A percentile compares a stretch with the other conserved stretches of the same genome.
These are phyloP conservation scores for Diaphora mendica DNA, from an alignment of 2,888 invertebrate species.

Conservation along the genomic window DNA sequence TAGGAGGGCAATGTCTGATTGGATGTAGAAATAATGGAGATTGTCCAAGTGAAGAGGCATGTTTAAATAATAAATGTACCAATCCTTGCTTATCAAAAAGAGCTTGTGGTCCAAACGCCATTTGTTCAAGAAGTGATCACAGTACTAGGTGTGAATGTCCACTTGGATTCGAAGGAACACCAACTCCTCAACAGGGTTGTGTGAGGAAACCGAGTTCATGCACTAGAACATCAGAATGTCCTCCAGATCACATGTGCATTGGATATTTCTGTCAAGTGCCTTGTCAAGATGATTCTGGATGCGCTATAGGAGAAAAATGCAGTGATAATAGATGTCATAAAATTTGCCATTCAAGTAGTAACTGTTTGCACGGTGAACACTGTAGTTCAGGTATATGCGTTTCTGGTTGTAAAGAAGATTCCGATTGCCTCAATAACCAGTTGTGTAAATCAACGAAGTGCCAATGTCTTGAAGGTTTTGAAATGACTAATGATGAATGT, in stretches of 20 bases:
- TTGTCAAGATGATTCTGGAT: slow-evolving; percentile 90
- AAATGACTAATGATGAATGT: slow-evolving; percentile 91
- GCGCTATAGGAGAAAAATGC: slow-evolving; percentile 95
- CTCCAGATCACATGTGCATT: slow-evolving; percentile 91
- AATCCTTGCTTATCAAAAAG: slow-evolving; percentile 92
- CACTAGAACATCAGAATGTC: slow-evolving; percentile 89
- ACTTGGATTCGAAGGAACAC: slow-evolving; percentile 94
- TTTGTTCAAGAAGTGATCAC: slow-evolving; percentile 92
- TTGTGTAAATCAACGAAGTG: slow-evolving; percentile 92
- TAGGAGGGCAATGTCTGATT: slow-evolving; percentile 91
- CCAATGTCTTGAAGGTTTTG: slow-evolving; percentile 92
- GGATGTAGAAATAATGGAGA: slow-evolving; percentile 95
- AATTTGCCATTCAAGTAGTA: slow-evolving; percentile 95
- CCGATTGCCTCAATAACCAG: slow-evolving; percentile 93
- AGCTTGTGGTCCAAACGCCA: slow-evolving; percentile 94
- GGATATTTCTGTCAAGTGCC: slow-evolving; percentile 92
- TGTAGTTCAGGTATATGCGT: slow-evolving; percentile 93
- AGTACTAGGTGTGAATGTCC: slow-evolving; percentile 93
- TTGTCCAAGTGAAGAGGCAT: slow-evolving; percentile 91
- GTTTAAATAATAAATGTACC: slow-evolving; percentile 93
- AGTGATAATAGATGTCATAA: slow-evolving; percentile 92
- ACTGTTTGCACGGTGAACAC: slow-evolving; percentile 95
- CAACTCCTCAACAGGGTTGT: slow-evolving; percentile 95
- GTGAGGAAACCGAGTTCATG: slow-evolving; percentile 92
- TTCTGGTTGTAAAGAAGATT: slow-evolving; percentile 93